Base-by-base conservation (phyloP, 2,113 vertebrate genomes). In the Lates calcarifer region DNA sequence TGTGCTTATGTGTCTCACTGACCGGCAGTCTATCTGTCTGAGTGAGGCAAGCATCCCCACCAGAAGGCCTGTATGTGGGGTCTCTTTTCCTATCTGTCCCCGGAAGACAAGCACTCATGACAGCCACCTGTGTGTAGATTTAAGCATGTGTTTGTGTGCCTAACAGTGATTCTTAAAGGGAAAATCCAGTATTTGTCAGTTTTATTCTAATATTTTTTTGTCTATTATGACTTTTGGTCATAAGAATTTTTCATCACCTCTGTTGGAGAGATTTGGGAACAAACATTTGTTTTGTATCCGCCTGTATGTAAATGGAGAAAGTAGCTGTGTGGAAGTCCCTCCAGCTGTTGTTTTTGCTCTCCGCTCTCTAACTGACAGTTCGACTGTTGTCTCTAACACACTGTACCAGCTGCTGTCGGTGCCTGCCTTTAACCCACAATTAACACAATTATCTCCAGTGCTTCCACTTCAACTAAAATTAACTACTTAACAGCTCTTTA, bases 1-100 rank as follows among this genome's bases (percentile, higher is more conserved):
- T 74, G 73, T 72, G 69, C 18, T 66, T 49, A 31, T 74, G 62
- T 84, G 67, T 86, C 26, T 74, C 73, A 22, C 35, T 74, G 79
- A 61, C 73, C 71, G 60, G 65, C 37, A 39, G 82, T 86, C 70
- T 60, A 77, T 88, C 82, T 74, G 83, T 87, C 86, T 87, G 76
- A 87, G 63, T 83, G 51, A 68, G 47, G 49, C 14, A 20, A 75
- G 72, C 33, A 33, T 76, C 51, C 73, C 14, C 57, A 76, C 39
- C 82, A 82, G 51, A 81, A 71, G 65, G 33, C 51, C 55, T 87
- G 45, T 79, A 84, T 73, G 63, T 58, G 57, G 45, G 77, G 53
- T 82, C 26, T 77, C 77, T 51, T n/a, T 26, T 75, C 22, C 64
- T 53, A 2, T 74, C 58, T 28, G 26, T 47, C 39, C 41, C 61